Conservation (phyloP, 2,888 invertebrate species). For the Lasioglossum lativentre region DNA sequence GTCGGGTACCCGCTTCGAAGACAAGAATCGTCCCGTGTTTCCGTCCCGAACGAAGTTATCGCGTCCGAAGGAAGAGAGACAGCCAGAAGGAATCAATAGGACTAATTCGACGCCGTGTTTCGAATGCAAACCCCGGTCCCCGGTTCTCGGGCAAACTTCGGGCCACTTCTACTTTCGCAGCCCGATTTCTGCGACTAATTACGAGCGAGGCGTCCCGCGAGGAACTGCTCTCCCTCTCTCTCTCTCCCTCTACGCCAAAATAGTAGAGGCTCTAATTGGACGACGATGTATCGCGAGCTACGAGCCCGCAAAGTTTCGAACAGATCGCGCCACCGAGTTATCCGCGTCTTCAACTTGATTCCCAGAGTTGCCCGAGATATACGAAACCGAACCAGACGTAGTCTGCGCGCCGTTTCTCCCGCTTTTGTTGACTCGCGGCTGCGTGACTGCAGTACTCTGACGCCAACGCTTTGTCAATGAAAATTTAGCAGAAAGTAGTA, state of each 20-base stretch:
- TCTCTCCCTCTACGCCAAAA: too few relatives aligned
- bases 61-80: conserved; percentile 20
- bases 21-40: conserved; percentile 56
- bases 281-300: conserved; percentile 24
- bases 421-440: not conserved
- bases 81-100: conserved; percentile 62
- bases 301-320: conserved; percentile 21
- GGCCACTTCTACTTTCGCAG: conserved; percentile 40
- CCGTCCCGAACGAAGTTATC: conserved; percentile 60
- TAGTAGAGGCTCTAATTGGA: conserved; percentile 48
- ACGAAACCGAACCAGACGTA: not conserved
- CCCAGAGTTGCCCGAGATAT: not conserved
- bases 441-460: not conserved
- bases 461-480: not conserved
- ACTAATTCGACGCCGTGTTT: conserved; percentile 62
- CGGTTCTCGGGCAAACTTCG: conserved; percentile 32
- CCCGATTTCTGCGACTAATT: conserved; percentile 43
- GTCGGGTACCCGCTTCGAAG: conserved; percentile 7
- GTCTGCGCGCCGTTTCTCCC: not conserved
- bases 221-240: not conserved
- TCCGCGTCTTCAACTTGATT: conserved; percentile 19
- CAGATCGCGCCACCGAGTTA: conserved; percentile 20
- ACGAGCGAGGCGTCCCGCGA: conserved; percentile 16
- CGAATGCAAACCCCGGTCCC: conserved; percentile 35
- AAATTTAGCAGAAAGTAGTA: too few relatives aligned